phyloP scores from a whole-genome alignment of 2,113 vertebrate genomes.

The Columba livia region DNA sequence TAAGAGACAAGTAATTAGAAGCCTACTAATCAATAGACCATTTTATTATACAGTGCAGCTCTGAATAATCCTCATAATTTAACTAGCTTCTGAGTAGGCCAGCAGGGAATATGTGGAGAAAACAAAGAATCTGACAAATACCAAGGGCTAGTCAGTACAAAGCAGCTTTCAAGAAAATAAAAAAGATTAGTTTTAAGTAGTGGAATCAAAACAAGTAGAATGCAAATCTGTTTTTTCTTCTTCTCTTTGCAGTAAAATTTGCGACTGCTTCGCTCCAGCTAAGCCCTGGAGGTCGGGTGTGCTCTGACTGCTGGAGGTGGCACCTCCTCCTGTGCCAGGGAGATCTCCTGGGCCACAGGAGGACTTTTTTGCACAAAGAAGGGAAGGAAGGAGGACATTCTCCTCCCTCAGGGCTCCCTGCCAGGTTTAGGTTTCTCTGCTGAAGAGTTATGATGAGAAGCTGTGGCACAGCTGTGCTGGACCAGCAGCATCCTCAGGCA shows the following conservation, averaged over 20 bases:
- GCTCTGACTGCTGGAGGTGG: neutral
- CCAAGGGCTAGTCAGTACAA: slow-evolving; percentile 9
- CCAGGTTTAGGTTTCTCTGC: neutral
- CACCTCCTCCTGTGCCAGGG: neutral
- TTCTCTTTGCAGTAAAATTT: neutral
- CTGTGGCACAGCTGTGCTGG: neutral
- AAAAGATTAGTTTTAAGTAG: slow-evolving; percentile 51
- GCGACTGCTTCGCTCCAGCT: neutral
- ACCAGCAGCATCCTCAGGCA: neutral
- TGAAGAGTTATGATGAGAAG: neutral
- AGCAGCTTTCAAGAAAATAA: slow-evolving; percentile 22
- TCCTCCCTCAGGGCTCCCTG: neutral
- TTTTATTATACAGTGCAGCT: slow-evolving; percentile 48
- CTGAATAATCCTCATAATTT: slow-evolving; percentile 57
- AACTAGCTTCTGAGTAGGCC: slow-evolving; percentile 26
- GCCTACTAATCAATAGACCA: slow-evolving; percentile 60
- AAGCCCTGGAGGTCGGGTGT: neutral
- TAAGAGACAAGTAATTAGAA: slow-evolving; percentile 59
- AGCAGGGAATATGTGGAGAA: slow-evolving; percentile 4
- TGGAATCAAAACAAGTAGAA: neutral
- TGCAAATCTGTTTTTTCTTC: neutral
- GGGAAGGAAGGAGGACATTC: rapidly evolving
- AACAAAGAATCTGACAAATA: slow-evolving; percentile 29
- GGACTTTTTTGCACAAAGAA: neutral
- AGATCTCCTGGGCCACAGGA: neutral